Percentiles rank a stretch among this genome's conserved stretches.
These are phyloP conservation scores for Standfussiana lucernea DNA, from an alignment of 2,888 invertebrate genomes.

Conservation along the genomic window DNA sequence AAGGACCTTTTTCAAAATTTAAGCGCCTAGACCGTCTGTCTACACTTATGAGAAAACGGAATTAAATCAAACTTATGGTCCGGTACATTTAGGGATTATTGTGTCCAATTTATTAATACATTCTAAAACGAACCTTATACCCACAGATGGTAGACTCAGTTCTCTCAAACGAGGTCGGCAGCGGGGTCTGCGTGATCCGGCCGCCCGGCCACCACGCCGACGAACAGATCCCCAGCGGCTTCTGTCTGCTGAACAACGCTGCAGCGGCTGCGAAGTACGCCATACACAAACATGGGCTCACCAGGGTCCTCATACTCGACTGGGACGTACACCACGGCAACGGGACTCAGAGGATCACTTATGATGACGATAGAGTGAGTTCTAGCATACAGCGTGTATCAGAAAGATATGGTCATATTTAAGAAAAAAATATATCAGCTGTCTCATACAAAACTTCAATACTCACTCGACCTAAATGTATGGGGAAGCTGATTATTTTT, in stretches of 20 bases:
- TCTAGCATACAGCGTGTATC: neutral
- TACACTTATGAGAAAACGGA: too few species aligned
- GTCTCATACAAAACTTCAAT: too few species aligned
- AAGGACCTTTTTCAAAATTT: neutral
- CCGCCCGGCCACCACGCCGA: constrained; percentile 98
- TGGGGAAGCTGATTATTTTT: too few species aligned
- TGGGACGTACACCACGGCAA: constrained; percentile 99
- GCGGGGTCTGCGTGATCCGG: constrained; percentile 95
- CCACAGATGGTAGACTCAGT: constrained; percentile 92
- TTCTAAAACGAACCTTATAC: neutral
- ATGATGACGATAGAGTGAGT: constrained; percentile 90
- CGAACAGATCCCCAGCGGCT: constrained; percentile 94
- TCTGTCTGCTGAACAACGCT: constrained; percentile 97
- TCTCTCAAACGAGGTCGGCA: constrained; percentile 91
- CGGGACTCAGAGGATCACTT: constrained; percentile 96
- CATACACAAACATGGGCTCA: constrained; percentile 90
- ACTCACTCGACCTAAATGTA: too few species aligned
- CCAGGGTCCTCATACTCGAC: constrained; percentile 94
- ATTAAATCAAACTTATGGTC: neutral
- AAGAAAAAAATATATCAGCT: too few species aligned
- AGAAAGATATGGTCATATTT: neutral
- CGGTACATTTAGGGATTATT: neutral
- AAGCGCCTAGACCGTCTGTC: too few species aligned
- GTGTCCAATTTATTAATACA: neutral
- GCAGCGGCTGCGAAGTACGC: constrained; percentile 95